A percentile compares a stretch with the other conserved stretches of the same genome.
These are phyloP conservation scores for Mythimna albipuncta DNA, from an alignment of 2,888 invertebrate species.

Conservation along the genomic window DNA sequence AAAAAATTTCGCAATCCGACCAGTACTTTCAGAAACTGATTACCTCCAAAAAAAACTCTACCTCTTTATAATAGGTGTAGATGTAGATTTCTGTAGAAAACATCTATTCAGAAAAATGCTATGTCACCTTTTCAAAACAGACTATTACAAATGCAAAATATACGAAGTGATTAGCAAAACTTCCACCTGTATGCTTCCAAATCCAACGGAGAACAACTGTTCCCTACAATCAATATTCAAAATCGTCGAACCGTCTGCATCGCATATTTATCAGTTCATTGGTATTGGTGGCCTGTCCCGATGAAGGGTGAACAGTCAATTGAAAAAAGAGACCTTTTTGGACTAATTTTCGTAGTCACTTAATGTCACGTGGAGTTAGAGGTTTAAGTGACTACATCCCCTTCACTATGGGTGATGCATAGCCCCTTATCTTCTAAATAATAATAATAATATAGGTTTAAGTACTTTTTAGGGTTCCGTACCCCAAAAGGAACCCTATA, in stretches of 20 bases:
- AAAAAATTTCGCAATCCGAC: no score
- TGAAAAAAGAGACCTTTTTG: slow-evolving; percentile 44
- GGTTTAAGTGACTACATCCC: no score
- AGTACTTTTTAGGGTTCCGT: no score
- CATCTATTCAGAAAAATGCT: no score
- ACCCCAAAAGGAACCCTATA: no score
- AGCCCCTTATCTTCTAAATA: no score
- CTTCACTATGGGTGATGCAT: no score
- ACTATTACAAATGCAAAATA: neutral
- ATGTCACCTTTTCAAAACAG: neutral
- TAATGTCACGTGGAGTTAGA: neutral
- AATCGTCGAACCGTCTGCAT: slow-evolving; percentile 52
- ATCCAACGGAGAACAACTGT: slow-evolving; percentile 27
- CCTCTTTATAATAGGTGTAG: no score
- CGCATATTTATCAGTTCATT: slow-evolving; percentile 83
- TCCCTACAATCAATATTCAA: slow-evolving; percentile 41
- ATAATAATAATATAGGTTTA: no score
- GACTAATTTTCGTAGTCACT: neutral
- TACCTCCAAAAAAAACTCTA: no score
- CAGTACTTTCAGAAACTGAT: no score
- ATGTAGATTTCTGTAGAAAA: no score
- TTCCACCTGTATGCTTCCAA: neutral
- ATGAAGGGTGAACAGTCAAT: slow-evolving; percentile 53
- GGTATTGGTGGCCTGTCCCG: slow-evolving; percentile 69
- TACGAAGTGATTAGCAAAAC: slow-evolving; percentile 11